Conservation (phyloP, 2,888 invertebrate genomes). For the Aporophyla nigra region DNA sequence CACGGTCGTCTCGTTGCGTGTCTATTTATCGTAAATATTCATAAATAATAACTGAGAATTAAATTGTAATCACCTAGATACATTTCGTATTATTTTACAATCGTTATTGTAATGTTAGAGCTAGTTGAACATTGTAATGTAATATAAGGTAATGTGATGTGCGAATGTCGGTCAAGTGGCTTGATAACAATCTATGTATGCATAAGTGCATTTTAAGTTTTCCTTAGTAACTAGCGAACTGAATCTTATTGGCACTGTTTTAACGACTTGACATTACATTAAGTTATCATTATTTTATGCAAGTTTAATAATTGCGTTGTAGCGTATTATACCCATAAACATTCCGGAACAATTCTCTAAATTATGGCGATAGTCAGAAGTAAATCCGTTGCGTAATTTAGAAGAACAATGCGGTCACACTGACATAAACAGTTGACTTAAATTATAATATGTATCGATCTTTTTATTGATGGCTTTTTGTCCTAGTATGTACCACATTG, state of each 20-base stretch:
- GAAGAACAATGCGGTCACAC: too few relatives aligned
- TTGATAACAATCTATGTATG: background rate
- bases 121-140: slow-evolving; percentile 12
- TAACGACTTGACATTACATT: too few relatives aligned
- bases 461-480: background rate
- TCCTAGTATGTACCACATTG: background rate
- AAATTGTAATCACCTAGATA: slow-evolving; percentile 44
- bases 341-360: too few relatives aligned
- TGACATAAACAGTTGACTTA: too few relatives aligned
- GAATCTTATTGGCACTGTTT: too few relatives aligned
- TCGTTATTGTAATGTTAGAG: slow-evolving; percentile 11
- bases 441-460: too few relatives aligned
- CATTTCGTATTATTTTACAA: slow-evolving; percentile 40
- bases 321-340: too few relatives aligned
- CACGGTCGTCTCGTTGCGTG: slow-evolving; percentile 41
- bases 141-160: slow-evolving; percentile 17
- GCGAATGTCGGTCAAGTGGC: slow-evolving; percentile 17
- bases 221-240: too few relatives aligned
- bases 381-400: too few relatives aligned
- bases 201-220: slow-evolving; percentile 21
- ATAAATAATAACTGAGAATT: slow-evolving; percentile 51
- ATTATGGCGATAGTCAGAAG: too few relatives aligned
- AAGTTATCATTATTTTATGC: too few relatives aligned
- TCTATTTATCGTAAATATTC: slow-evolving; percentile 53
- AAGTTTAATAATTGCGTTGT: too few relatives aligned